Evolutionary conservation across 2,797 vertebrate genomes (phyloP).

Genomic region (Taenioides sp.): DNA sequence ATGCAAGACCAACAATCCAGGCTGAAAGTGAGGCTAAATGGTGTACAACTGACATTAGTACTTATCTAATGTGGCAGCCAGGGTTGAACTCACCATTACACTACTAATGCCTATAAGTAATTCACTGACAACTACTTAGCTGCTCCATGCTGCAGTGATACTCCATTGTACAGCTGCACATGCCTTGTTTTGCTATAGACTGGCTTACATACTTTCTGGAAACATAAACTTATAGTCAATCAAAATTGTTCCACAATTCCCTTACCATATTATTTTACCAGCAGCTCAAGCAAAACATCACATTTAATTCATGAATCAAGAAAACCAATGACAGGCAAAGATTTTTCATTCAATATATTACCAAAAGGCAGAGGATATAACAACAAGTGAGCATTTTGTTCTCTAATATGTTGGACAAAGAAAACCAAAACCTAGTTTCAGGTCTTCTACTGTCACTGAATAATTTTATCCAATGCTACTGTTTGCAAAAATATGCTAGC

Average conservation of each 20-base stretch:
- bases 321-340: neutral
- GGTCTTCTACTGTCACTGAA: neutral
- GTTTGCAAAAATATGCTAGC: neutral
- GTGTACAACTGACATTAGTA: conserved; percentile 41
- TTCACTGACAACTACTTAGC: conserved; percentile 18
- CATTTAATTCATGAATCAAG: neutral
- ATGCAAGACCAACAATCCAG: conserved; percentile 9
- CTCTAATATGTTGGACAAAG: neutral
- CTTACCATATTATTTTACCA: neutral
- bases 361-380: neutral
- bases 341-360: neutral
- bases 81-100: conserved; percentile 31
- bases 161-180: conserved; percentile 6
- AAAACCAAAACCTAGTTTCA: neutral
- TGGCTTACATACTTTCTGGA: conserved; percentile 11
- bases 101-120: conserved; percentile 34
- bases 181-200: conserved; percentile 19
- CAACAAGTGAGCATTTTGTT: neutral
- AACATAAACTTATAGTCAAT: conserved; percentile 31
- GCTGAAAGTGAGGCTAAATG: conserved; percentile 29
- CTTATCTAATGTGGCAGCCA: conserved; percentile 44
- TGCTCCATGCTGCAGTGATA: conserved; percentile 19
- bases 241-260: neutral
- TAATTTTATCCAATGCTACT: neutral
- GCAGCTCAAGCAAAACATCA: neutral